A percentile compares a stretch with the other conserved stretches of the same genome.
phyloP scores from a whole-genome alignment of 2,888 invertebrate species.

The Eupeodes luniger region DNA sequence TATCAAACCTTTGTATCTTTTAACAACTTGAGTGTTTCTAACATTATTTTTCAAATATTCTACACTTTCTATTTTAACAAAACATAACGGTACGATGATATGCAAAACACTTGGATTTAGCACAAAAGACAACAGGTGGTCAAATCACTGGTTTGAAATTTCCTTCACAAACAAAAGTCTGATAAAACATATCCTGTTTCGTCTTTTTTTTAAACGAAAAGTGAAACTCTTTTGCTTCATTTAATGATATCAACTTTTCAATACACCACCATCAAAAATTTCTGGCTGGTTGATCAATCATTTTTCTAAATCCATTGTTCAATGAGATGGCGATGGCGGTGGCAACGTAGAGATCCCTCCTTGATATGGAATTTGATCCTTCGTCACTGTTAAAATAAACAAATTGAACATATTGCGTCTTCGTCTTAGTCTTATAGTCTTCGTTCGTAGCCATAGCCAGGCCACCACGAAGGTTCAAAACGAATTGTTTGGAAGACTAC shows the following conservation, averaged over 20 bases:
- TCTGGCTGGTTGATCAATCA: slow-evolving; percentile 30
- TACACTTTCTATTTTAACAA: too few species aligned
- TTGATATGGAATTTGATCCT: slow-evolving; percentile 61
- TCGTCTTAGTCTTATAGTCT: neutral
- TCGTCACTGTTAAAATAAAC: slow-evolving; percentile 49
- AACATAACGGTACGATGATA: too few species aligned
- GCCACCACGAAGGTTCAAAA: slow-evolving; percentile 24
- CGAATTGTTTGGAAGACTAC: neutral
- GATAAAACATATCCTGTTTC: slow-evolving; percentile 3
- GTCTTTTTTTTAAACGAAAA: neutral
- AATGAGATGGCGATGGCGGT: too few species aligned
- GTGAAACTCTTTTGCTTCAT: slow-evolving; percentile 10
- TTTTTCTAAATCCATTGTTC: slow-evolving; percentile 27
- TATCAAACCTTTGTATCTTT: too few species aligned
- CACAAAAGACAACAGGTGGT: slow-evolving; percentile 33
- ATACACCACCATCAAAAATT: slow-evolving; percentile 38
- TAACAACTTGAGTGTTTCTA: too few species aligned
- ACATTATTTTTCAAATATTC: too few species aligned
- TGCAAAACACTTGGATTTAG: neutral
- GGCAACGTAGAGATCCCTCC: neutral
- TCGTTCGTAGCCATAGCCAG: neutral
- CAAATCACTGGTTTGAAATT: slow-evolving; percentile 25
- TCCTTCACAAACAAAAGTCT: slow-evolving; percentile 12
- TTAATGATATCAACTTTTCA: slow-evolving; percentile 19
- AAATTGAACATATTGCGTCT: slow-evolving; percentile 69